Base-by-base conservation (phyloP, 1,140 invertebrate genomes). In the Anoplolepis gracilipes region DNA sequence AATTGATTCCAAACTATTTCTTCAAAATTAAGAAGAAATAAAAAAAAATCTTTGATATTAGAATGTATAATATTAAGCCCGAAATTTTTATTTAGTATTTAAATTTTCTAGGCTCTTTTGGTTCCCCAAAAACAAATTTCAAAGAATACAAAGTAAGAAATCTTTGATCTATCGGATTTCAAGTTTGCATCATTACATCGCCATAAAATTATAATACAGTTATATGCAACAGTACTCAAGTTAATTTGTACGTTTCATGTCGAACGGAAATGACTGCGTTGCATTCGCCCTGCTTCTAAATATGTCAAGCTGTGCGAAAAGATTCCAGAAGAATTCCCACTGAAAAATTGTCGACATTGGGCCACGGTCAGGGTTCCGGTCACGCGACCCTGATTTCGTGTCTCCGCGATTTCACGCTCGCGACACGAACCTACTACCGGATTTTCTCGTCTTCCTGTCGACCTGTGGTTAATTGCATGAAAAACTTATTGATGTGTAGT, bases 351-450 rank as follows among this genome's bases (percentile, higher is more conserved):
- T 79, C 82, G 90, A 88, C 90, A 91, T 92, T 91, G 91, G 88
- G 73, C 76, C 62, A 70, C 67, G 81, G 76, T 92, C 92, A 91
- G 87, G 90, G 90, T 90, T 87, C 65, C 79, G 85, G 87, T 92
- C 92, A 92, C 87, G 89, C 90, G 88, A 91, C 90, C 91, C 87
- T 91, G 89, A 86, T 89, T 92, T 84, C 77, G 86, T 78, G 82
- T 78, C 49, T 85, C 85, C 84, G 65, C 72, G 69, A 88, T 67
- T 88, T 88, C 61, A 65, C 64, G 67, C 65, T 82, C 76, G 76
- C 78, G 69, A 86, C 85, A 33, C 59, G 69, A 62, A 73, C 65
- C 2, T 49, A 46, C 78, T 84, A 75, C 69, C 61, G 85, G 46
- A 86, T 86, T 86, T 81, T 72, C 78, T 84, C 69, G 46, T 84